Percentiles rank a stretch among this genome's conserved stretches.
These are phyloP conservation scores for Harpalus rufipes DNA, from an alignment of 2,888 invertebrate species.

Conservation along the genomic window DNA sequence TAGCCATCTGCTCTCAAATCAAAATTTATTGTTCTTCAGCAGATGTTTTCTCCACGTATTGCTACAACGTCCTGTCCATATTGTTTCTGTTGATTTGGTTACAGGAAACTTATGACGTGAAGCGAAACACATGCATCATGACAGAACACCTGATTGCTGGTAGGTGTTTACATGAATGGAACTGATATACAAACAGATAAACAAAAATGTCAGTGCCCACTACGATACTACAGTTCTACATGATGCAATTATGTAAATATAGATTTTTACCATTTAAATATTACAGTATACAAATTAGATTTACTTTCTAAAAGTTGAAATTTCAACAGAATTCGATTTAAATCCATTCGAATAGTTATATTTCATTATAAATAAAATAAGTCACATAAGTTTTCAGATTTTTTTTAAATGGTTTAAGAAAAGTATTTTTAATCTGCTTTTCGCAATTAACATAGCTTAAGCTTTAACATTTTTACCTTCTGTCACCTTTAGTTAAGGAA, in stretches of 20 bases:
- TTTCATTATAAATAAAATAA: no score
- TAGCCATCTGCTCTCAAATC: background rate
- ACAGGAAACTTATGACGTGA: slow-evolving; percentile 1
- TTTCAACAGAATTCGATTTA: background rate
- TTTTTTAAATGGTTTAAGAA: no score
- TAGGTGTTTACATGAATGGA: slow-evolving; percentile 23
- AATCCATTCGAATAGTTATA: no score
- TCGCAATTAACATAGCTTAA: no score
- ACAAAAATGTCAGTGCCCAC: slow-evolving; percentile 19
- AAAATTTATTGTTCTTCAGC: background rate
- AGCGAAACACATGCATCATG: slow-evolving; percentile 5
- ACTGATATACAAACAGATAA: slow-evolving; percentile 30
- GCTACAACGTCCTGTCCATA: background rate
- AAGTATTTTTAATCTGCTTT: no score
- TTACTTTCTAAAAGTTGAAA: background rate
- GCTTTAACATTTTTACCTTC: no score
- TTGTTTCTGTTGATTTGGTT: background rate
- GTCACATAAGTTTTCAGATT: no score
- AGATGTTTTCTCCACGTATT: background rate
- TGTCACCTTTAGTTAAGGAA: no score
- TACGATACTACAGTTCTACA: background rate
- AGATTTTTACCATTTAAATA: background rate
- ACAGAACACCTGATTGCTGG: slow-evolving; percentile 22
- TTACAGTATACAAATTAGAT: background rate
- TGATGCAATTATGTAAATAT: slow-evolving; percentile 18